Percentiles rank a stretch among this genome's conserved stretches.
These are phyloP conservation scores for Centroberyx gerrardi DNA, from an alignment of 2,797 vertebrate species.

Conservation along the genomic window DNA sequence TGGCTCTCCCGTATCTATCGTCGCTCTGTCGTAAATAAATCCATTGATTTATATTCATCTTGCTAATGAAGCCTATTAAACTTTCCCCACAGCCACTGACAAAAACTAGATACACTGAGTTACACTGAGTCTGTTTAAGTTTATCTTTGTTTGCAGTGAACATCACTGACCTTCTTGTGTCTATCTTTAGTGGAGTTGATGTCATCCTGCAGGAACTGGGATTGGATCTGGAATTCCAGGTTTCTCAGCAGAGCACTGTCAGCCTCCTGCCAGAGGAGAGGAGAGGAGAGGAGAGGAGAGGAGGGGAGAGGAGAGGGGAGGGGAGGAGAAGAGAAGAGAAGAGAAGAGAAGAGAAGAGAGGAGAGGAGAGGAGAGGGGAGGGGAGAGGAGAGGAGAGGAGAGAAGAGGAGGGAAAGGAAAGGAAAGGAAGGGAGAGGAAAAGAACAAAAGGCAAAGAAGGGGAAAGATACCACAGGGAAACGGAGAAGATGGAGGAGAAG, in stretches of 20 bases:
- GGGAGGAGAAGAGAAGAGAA: neutral
- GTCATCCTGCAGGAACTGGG: constrained; percentile 96
- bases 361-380: neutral
- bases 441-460: too few relatives aligned
- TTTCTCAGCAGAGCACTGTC: constrained; percentile 91
- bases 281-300: neutral
- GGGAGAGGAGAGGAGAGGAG: neutral
- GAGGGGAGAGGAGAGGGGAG: neutral
- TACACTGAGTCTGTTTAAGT: neutral
- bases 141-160: neutral
- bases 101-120: neutral
- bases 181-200: constrained; percentile 93
- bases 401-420: neutral
- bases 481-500: neutral
- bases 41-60: neutral
- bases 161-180: constrained; percentile 91
- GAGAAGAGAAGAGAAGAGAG: neutral
- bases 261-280: constrained; percentile 86
- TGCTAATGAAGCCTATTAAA: neutral
- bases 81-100: neutral
- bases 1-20: neutral
- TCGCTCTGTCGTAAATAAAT: neutral
- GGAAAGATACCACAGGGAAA: neutral
- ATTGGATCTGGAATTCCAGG: constrained; percentile 93
- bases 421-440: neutral